Percentiles rank a stretch among this genome's conserved stretches.
Evolutionary conservation across 2,113 vertebrate species (phyloP).

Genomic region (Etheostoma spectabile): DNA sequence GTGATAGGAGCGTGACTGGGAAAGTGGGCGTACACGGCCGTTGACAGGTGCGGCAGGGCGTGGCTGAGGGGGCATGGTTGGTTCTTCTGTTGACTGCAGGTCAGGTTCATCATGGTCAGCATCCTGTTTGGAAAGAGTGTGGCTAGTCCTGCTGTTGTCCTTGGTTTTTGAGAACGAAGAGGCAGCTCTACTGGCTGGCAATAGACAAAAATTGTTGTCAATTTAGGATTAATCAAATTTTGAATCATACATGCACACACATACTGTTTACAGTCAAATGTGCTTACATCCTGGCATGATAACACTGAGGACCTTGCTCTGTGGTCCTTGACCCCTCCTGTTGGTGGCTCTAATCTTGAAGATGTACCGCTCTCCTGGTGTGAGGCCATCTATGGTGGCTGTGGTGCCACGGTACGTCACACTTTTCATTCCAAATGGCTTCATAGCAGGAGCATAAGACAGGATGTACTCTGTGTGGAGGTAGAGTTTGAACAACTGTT

Average conservation of each 20-base stretch:
- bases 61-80: not conserved
- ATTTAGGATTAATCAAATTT: slow-evolving; percentile 7
- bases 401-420: slow-evolving; percentile 90
- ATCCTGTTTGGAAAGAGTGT: slow-evolving; percentile 69
- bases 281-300: slow-evolving; percentile 91
- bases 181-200: slow-evolving; percentile 81
- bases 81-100: slow-evolving; percentile 70
- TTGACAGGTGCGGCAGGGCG: slow-evolving; percentile 65
- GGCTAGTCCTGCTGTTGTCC: slow-evolving; percentile 69
- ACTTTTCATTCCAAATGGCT: slow-evolving; percentile 96
- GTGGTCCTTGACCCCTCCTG: slow-evolving; percentile 93
- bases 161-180: slow-evolving; percentile 69
- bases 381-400: slow-evolving; percentile 92
- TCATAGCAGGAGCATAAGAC: slow-evolving; percentile 97
- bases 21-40: slow-evolving; percentile 78
- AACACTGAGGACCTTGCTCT: slow-evolving; percentile 94
- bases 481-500: slow-evolving; percentile 76
- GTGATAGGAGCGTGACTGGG: slow-evolving; percentile 83
- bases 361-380: slow-evolving; percentile 95
- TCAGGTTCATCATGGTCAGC: slow-evolving; percentile 65
- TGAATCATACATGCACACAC: slow-evolving; percentile 12
- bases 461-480: slow-evolving; percentile 94
- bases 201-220: slow-evolving; percentile 44
- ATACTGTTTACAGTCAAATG: not conserved
- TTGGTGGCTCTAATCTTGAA: slow-evolving; percentile 97